These are phyloP conservation scores for Epiblema foenella DNA, from an alignment of 2,888 invertebrate genomes.

Conservation along the genomic window DNA sequence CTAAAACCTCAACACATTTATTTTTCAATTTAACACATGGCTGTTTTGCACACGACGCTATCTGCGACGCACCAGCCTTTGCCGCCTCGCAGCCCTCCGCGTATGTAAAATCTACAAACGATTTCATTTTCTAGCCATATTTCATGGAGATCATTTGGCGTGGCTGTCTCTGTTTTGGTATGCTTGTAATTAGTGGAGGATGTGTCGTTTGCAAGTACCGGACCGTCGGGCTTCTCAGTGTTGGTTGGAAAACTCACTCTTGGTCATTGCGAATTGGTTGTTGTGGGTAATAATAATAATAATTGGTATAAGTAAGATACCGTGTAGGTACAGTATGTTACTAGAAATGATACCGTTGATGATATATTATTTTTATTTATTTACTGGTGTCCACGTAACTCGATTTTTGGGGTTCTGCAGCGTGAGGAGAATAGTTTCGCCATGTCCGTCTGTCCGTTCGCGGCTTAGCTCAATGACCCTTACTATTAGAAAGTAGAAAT, in stretches of 20 bases:
- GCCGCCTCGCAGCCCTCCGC: background rate
- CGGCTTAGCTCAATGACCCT: too few relatives aligned
- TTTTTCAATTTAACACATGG: slow-evolving; percentile 38
- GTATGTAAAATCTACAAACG: slow-evolving; percentile 15
- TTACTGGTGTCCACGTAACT: too few relatives aligned
- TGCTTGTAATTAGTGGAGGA: background rate
- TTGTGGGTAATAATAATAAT: background rate
- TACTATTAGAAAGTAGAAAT: too few relatives aligned
- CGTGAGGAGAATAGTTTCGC: too few relatives aligned
- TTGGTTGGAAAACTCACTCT: background rate
- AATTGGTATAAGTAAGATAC: background rate
- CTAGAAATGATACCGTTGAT: too few relatives aligned
- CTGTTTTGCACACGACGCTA: slow-evolving; percentile 28
- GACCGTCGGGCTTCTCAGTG: background rate
- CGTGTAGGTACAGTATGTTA: too few relatives aligned
- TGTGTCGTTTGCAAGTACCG: background rate
- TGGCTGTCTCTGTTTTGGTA: background rate
- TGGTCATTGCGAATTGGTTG: background rate
- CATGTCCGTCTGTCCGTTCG: too few relatives aligned
- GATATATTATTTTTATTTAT: too few relatives aligned
- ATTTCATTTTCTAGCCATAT: slow-evolving; percentile 9
- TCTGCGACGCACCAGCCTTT: slow-evolving; percentile 24
- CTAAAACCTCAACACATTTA: too few relatives aligned
- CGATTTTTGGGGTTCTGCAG: too few relatives aligned
- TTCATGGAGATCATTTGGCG: slow-evolving; percentile 3